Conservation (phyloP, 37 sponge, comb jelly and placozoan species). For the Cladorhizidae sp. region DNA sequence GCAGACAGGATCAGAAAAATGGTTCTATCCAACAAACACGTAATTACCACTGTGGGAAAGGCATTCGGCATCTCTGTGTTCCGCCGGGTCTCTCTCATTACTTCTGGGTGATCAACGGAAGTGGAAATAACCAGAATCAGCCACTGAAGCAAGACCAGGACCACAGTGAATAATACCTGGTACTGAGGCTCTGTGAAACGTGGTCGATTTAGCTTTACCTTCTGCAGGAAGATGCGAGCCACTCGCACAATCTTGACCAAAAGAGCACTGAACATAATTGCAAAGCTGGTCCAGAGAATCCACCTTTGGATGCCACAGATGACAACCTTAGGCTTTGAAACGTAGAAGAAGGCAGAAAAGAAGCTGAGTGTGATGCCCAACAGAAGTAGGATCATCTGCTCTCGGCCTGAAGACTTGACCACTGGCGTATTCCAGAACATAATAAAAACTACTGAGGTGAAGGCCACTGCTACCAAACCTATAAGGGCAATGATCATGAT, state of each 20-base stretch:
- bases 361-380: conserved; percentile 66
- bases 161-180: conserved; percentile 68
- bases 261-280: conserved; percentile 77
- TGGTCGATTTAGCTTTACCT: conserved; percentile 12
- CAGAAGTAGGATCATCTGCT: conserved; percentile 68
- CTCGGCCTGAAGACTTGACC: conserved; percentile 83
- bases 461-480: conserved; percentile 36
- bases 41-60: conserved; percentile 41
- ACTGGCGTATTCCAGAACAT: conserved; percentile 64
- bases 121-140: conserved; percentile 40
- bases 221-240: conserved; percentile 64
- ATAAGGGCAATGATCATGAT: conserved; percentile 44
- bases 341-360: conserved; percentile 42
- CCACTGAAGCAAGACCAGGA: conserved; percentile 46
- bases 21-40: conserved; percentile 29
- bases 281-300: conserved; percentile 64
- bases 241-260: conserved; percentile 82
- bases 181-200: conserved; percentile 59
- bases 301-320: conserved; percentile 65
- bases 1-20: conserved; percentile 41
- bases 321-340: conserved; percentile 35
- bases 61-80: neutral
- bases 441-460: conserved; percentile 25
- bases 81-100: neutral
- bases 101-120: conserved; percentile 12